Conservation (phyloP, 2,113 vertebrate species). For the Melanerpes aurifrons region DNA sequence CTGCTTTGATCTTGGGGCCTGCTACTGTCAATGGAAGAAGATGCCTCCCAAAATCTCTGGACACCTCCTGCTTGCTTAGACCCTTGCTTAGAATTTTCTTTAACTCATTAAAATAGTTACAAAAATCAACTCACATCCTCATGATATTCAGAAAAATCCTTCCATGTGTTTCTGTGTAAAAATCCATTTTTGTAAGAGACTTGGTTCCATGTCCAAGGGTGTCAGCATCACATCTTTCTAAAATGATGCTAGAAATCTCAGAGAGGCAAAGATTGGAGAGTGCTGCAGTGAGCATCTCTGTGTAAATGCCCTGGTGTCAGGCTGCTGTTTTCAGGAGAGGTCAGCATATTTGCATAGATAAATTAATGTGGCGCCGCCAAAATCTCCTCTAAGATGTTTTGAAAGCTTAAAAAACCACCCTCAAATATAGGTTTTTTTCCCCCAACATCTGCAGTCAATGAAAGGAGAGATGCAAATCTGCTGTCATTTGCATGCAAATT, state of each 20-base stretch:
- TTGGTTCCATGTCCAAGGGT: fast-evolving
- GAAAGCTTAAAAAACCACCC: background rate
- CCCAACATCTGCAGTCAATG: conserved; percentile 69
- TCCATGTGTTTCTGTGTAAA: background rate
- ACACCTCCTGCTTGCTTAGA: background rate
- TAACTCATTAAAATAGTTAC: fast-evolving
- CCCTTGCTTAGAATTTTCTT: background rate
- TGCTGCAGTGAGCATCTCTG: background rate
- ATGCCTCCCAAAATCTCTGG: background rate
- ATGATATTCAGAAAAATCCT: background rate
- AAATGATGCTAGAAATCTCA: background rate
- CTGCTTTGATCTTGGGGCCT: background rate
- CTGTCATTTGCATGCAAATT: conserved; percentile 68
- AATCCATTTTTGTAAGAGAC: background rate
- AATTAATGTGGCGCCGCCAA: background rate
- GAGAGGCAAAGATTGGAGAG: background rate
- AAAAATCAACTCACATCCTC: background rate
- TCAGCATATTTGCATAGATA: conserved; percentile 40
- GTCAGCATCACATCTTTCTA: background rate
- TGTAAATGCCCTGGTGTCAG: background rate
- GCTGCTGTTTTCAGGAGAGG: conserved; percentile 36
- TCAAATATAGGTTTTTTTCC: background rate
- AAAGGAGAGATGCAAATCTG: conserved; percentile 69
- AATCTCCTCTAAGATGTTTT: conserved; percentile 42
- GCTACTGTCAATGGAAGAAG: background rate